A percentile compares a stretch with the other conserved stretches of the same genome.
These are phyloP conservation scores for Bubo scandiacus DNA, from an alignment of 2,113 vertebrate species.

Conservation along the genomic window DNA sequence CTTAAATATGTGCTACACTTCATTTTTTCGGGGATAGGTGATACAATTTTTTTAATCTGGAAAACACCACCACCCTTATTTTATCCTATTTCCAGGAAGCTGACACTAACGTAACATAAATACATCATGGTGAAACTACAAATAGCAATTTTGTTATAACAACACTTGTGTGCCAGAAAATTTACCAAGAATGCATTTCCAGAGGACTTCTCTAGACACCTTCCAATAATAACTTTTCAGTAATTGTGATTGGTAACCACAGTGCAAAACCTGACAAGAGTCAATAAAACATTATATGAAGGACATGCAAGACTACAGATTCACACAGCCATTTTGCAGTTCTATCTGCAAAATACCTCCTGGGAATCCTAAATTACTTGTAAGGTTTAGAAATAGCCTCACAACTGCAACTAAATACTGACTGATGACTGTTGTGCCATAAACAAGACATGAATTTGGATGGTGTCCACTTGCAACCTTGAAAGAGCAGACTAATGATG, in stretches of 20 bases:
- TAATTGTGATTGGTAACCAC: not conserved
- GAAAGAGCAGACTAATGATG: not conserved
- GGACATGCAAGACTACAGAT: not conserved
- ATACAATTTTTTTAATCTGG: not conserved
- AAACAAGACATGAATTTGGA: not conserved
- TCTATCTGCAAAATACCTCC: not conserved
- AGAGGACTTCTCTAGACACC: not conserved
- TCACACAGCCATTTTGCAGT: not conserved
- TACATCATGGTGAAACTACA: not conserved
- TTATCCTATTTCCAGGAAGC: not conserved
- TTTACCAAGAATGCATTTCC: not conserved
- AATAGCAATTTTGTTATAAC: not conserved
- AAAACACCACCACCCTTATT: not conserved
- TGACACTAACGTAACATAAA: not conserved
- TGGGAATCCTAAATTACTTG: not conserved
- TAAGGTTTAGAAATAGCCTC: not conserved
- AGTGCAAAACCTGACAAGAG: not conserved
- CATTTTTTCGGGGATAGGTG: not conserved
- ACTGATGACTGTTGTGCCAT: not conserved
- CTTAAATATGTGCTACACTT: not conserved
- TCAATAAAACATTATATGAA: not conserved
- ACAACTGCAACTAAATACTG: not conserved
- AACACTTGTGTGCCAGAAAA: not conserved
- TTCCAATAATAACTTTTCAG: not conserved
- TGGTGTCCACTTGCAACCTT: not conserved